A percentile compares a stretch with the other conserved stretches of the same genome.
Evolutionary conservation across 2,797 vertebrate species (phyloP).

Genomic region (Tauraco hartlaubi): DNA sequence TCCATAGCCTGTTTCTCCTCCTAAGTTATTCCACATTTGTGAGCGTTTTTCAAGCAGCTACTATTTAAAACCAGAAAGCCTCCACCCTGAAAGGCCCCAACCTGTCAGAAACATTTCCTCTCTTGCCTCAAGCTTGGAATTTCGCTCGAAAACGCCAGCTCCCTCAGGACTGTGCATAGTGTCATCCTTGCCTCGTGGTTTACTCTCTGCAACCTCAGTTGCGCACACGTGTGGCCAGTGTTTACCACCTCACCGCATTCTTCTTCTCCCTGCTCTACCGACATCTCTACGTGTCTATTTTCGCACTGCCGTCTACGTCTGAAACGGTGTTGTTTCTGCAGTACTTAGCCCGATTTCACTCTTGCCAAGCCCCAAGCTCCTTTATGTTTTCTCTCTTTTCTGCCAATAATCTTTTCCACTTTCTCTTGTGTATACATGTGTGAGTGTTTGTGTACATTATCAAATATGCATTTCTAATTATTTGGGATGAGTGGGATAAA

Average conservation of each 20-base stretch:
- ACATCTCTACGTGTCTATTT: background rate
- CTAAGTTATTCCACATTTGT: constrained; percentile 37
- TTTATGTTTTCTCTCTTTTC: constrained; percentile 15
- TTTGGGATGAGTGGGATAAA: background rate
- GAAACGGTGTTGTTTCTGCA: background rate
- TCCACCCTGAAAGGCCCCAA: constrained; percentile 60
- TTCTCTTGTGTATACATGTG: background rate
- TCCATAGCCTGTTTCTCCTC: background rate
- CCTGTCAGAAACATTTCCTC: constrained; percentile 62
- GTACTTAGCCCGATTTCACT: background rate
- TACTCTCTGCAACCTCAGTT: background rate
- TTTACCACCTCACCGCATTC: background rate
- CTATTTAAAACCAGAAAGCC: constrained; percentile 48
- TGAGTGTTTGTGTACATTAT: background rate
- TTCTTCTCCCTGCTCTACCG: background rate
- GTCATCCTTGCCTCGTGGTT: constrained; percentile 2
- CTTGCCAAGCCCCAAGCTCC: background rate
- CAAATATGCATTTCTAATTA: background rate
- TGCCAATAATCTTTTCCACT: background rate
- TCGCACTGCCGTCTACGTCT: background rate
- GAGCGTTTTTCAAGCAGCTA: constrained; percentile 15
- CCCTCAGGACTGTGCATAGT: background rate
- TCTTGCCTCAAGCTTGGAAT: constrained; percentile 57
- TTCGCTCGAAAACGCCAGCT: constrained; percentile 32
- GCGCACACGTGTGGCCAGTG: background rate